These are phyloP conservation scores for Tuberolachnus salignus DNA, from an alignment of 2,888 invertebrate genomes.

Conservation along the genomic window DNA sequence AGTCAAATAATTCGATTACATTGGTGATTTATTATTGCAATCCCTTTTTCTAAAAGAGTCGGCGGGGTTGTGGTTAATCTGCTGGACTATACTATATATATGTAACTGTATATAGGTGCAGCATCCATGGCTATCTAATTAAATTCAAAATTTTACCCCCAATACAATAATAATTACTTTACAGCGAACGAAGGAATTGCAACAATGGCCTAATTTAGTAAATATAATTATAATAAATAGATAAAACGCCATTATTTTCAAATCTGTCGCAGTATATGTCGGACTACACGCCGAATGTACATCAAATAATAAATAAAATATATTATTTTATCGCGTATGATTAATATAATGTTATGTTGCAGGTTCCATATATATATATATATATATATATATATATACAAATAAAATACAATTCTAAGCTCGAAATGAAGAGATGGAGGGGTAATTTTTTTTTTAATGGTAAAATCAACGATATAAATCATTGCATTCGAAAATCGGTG, in stretches of 20 bases:
- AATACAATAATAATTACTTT: conserved; percentile 34
- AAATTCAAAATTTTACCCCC: conserved; percentile 31
- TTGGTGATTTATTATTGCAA: conserved; percentile 49
- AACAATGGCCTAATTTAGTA: background rate
- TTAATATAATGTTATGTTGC: too few species aligned
- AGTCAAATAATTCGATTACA: conserved; percentile 50
- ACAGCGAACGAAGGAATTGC: conserved; percentile 1
- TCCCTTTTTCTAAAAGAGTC: conserved; percentile 51
- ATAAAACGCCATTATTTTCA: background rate
- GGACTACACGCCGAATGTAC: too few species aligned
- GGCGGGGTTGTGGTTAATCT: conserved; percentile 51
- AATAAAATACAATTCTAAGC: too few species aligned
- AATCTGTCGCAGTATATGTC: too few species aligned
- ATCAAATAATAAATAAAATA: too few species aligned
- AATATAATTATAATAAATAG: conserved; percentile 11
- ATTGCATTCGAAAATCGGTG: too few species aligned
- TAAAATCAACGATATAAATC: too few species aligned
- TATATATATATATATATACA: too few species aligned
- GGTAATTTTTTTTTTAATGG: too few species aligned
- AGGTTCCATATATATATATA: too few species aligned
- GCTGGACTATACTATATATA: conserved; percentile 14
- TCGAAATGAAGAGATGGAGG: too few species aligned
- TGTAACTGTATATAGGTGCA: background rate
- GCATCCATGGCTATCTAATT: conserved; percentile 26
- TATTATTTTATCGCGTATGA: too few species aligned